Evolutionary conservation across 1,140 invertebrate genomes (phyloP).

Genomic region (Littorina saxatilis): DNA sequence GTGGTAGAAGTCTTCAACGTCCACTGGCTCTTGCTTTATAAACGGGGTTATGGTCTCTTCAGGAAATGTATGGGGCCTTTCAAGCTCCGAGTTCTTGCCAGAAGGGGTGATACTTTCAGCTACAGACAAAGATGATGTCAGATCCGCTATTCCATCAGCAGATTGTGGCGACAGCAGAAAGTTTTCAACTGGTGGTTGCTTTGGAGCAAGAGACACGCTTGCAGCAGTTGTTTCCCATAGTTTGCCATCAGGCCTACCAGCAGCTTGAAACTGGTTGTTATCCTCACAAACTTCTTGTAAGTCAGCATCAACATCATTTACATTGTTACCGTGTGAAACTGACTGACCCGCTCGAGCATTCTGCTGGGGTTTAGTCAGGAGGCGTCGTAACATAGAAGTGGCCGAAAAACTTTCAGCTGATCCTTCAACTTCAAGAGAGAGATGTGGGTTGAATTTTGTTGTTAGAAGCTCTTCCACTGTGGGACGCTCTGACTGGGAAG

Average conservation of each 20-base stretch:
- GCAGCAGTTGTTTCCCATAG: no score
- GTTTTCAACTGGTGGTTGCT: background rate
- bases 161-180: no score
- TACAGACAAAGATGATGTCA: no score
- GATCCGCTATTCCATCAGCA: no score
- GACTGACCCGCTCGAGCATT: background rate
- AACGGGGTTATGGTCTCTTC: no score
- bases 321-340: background rate
- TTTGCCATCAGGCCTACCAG: no score
- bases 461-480: background rate
- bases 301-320: background rate
- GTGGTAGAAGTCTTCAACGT: background rate
- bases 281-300: background rate
- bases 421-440: no score
- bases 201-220: background rate
- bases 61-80: no score
- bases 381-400: conserved; percentile 19
- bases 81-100: no score
- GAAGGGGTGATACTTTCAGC: no score
- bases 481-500: background rate
- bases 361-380: conserved; percentile 1
- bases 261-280: background rate
- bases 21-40: background rate
- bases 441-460: no score
- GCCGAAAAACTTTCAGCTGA: background rate